These are phyloP conservation scores for Patella depressa DNA, from an alignment of 2,888 invertebrate species.

Conservation along the genomic window DNA sequence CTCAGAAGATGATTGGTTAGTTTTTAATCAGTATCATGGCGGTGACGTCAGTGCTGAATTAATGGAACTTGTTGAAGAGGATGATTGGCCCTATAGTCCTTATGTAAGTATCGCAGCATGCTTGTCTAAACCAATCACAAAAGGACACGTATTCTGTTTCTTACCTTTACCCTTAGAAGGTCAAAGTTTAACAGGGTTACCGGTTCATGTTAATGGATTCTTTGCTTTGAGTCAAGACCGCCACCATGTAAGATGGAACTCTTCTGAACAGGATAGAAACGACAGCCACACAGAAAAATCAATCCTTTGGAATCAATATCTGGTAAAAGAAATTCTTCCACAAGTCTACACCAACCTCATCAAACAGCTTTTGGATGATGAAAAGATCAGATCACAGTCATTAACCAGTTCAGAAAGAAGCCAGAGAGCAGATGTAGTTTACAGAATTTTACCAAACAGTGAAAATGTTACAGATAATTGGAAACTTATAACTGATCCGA, in stretches of 20 bases:
- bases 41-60: slow-evolving; percentile 34
- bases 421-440: slow-evolving; percentile 17
- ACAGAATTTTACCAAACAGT: slow-evolving; percentile 31
- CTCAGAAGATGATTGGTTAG: slow-evolving; percentile 33
- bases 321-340: slow-evolving; percentile 58
- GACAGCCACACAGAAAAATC: slow-evolving; percentile 46
- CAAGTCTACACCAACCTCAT: slow-evolving; percentile 37
- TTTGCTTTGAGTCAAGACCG: slow-evolving; percentile 65
- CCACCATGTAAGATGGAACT: slow-evolving; percentile 64
- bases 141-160: slow-evolving; percentile 65
- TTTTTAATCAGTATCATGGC: slow-evolving; percentile 43
- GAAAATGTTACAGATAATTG: slow-evolving; percentile 32
- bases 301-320: slow-evolving; percentile 59
- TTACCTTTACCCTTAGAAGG: slow-evolving; percentile 63
- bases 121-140: slow-evolving; percentile 22
- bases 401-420: slow-evolving; percentile 9
- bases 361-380: background rate
- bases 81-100: slow-evolving; percentile 45
- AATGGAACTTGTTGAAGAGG: slow-evolving; percentile 24
- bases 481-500: slow-evolving; percentile 47
- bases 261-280: slow-evolving; percentile 41
- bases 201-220: slow-evolving; percentile 66
- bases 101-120: slow-evolving; percentile 54
- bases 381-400: slow-evolving; percentile 36
- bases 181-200: slow-evolving; percentile 60